These are phyloP conservation scores for Drosophila trichaetosa DNA, from an alignment of 2,888 invertebrate genomes.

Conservation along the genomic window DNA sequence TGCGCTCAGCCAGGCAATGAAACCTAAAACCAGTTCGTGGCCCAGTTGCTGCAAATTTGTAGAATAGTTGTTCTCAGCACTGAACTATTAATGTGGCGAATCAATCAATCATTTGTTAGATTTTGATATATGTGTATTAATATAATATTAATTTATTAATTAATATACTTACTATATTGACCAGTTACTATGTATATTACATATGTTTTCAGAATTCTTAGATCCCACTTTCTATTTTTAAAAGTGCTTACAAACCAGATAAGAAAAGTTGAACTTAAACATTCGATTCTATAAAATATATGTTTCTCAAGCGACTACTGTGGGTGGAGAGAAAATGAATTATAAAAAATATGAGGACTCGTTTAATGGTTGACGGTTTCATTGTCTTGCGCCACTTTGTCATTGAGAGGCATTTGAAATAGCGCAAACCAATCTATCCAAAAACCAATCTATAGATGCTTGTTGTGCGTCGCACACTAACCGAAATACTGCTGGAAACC, in stretches of 20 bases:
- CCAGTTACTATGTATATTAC: background rate
- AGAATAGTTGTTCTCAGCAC: background rate
- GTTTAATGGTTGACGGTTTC: conserved; percentile 42
- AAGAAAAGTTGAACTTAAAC: background rate
- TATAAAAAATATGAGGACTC: background rate
- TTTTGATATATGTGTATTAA: background rate
- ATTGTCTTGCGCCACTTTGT: conserved; percentile 57
- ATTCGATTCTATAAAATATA: background rate
- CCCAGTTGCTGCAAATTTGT: background rate
- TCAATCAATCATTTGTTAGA: background rate
- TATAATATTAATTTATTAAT: background rate
- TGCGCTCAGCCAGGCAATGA: conserved; percentile 55
- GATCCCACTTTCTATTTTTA: background rate
- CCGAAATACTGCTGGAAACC: conserved; percentile 97
- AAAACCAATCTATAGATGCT: conserved; percentile 89
- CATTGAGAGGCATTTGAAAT: conserved; percentile 30
- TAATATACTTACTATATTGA: background rate
- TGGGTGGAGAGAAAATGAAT: background rate
- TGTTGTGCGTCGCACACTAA: conserved; percentile 93
- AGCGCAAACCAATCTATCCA: conserved; percentile 58
- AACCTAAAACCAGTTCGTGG: conserved; percentile 29
- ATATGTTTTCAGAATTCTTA: background rate
- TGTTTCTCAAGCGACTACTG: background rate
- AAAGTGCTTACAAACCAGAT: background rate
- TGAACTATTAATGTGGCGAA: background rate